Evolutionary conservation across 2,113 vertebrate genomes (phyloP).

Genomic region (Rhagologus leucostigma): DNA sequence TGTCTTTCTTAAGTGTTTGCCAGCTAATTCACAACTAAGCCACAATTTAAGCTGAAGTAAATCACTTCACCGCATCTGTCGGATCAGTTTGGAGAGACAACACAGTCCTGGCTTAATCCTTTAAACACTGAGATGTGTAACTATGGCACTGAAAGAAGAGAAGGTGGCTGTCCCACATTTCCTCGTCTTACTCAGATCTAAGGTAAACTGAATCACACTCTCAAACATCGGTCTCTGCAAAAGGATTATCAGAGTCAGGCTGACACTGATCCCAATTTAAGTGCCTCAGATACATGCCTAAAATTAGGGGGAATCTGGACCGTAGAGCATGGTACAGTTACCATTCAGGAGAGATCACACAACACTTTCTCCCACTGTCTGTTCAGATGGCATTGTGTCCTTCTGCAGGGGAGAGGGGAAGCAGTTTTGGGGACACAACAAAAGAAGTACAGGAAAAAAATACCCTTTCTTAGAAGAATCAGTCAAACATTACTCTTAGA

Average conservation of each 20-base stretch:
- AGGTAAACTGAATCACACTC: background rate
- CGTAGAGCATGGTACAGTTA: background rate
- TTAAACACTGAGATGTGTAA: background rate
- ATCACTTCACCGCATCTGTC: conserved; percentile 26
- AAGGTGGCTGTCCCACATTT: background rate
- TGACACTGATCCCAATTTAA: conserved; percentile 12
- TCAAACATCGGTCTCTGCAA: background rate
- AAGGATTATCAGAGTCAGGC: background rate
- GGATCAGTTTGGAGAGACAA: conserved; percentile 33
- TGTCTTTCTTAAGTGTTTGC: background rate
- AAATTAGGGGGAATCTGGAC: background rate
- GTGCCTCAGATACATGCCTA: background rate
- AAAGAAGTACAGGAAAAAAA: background rate
- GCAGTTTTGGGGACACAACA: background rate
- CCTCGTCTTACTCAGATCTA: background rate
- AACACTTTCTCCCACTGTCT: background rate
- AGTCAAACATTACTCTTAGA: background rate
- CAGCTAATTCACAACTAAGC: conserved; percentile 12
- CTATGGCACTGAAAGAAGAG: background rate
- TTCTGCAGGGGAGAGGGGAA: background rate
- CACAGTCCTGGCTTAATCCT: conserved; percentile 13
- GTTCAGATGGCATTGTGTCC: background rate
- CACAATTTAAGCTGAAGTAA: conserved; percentile 19
- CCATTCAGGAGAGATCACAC: background rate
- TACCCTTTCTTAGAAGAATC: background rate